Conservation (phyloP, 2,113 vertebrate species). For the Corapipo altera region DNA sequence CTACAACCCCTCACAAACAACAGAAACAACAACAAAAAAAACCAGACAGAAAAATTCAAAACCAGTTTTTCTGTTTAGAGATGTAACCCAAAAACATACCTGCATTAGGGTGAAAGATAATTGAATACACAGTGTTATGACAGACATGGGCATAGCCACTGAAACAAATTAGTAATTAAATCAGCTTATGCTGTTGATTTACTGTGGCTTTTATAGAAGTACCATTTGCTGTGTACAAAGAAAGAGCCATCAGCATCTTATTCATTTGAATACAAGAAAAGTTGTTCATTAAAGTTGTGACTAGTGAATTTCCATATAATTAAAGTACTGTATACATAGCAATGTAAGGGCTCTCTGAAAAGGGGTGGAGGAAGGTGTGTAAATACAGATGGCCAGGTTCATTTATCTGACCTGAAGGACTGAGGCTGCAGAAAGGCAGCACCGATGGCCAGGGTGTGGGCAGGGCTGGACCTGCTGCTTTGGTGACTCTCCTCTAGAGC, state of each 20-base stretch:
- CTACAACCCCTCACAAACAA: not conserved
- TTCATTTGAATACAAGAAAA: conserved; percentile 64
- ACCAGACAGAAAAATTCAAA: not conserved
- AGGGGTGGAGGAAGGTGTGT: not conserved
- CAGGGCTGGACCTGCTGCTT: not conserved
- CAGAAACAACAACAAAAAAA: not conserved
- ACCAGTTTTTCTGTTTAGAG: not conserved
- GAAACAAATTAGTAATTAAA: conserved; percentile 57
- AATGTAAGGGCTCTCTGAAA: conserved; percentile 25
- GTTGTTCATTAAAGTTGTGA: conserved; percentile 57
- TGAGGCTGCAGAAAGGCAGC: not conserved
- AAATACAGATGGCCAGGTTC: conserved; percentile 51
- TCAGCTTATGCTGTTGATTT: conserved; percentile 48
- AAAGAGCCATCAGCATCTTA: conserved; percentile 55
- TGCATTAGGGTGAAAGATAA: conserved; percentile 29
- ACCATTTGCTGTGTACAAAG: conserved; percentile 58
- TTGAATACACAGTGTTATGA: conserved; percentile 35
- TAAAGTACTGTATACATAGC: conserved; percentile 59
- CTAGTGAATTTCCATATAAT: conserved; percentile 64
- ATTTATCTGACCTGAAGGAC: not conserved
- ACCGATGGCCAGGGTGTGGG: not conserved
- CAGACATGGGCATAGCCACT: conserved; percentile 27
- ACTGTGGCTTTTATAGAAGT: conserved; percentile 48
- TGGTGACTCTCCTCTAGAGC: not conserved
- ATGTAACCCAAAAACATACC: not conserved